Conservation (phyloP, 2,113 vertebrate species). For the Hiodon alosoides region DNA sequence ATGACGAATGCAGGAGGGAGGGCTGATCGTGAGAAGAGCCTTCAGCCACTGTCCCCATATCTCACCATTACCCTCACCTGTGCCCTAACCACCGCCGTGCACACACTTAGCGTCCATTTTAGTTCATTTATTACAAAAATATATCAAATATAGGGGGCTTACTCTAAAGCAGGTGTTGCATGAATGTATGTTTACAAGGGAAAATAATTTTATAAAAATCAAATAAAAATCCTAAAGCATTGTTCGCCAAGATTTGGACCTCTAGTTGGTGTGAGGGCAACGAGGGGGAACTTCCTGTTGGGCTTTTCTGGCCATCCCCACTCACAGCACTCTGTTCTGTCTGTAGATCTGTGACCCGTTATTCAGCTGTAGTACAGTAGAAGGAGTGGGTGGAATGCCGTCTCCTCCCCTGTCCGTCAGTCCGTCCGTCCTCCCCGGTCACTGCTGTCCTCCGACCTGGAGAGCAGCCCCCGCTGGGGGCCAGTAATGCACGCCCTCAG, state of each 20-base stretch:
- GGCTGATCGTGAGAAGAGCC: constrained; percentile 24
- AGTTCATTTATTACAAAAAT: constrained; percentile 43
- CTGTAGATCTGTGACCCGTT: background rate
- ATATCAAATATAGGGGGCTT: constrained; percentile 72
- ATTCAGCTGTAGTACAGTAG: background rate
- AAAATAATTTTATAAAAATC: constrained; percentile 60
- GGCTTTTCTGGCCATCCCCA: constrained; percentile 5
- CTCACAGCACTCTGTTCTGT: constrained; percentile 32
- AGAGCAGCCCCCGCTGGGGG: constrained; percentile 3
- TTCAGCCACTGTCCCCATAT: constrained; percentile 29
- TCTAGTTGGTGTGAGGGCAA: constrained; percentile 46
- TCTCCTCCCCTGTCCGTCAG: constrained; percentile 10
- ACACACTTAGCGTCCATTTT: constrained; percentile 39
- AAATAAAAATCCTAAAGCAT: constrained; percentile 55
- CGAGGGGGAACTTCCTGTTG: constrained; percentile 31
- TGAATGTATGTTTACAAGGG: constrained; percentile 78
- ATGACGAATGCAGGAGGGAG: constrained; percentile 31
- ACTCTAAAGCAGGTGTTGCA: constrained; percentile 76
- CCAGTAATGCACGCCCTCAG: constrained; percentile 10
- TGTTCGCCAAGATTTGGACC: constrained; percentile 55
- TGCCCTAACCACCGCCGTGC: constrained; percentile 21
- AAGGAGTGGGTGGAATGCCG: constrained; percentile 11
- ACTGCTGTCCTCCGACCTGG: constrained; percentile 19
- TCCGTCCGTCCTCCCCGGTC: background rate
- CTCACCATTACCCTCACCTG: constrained; percentile 32